Base-by-base conservation (phyloP, 2,797 vertebrate species). In the Spatula versicolor region DNA sequence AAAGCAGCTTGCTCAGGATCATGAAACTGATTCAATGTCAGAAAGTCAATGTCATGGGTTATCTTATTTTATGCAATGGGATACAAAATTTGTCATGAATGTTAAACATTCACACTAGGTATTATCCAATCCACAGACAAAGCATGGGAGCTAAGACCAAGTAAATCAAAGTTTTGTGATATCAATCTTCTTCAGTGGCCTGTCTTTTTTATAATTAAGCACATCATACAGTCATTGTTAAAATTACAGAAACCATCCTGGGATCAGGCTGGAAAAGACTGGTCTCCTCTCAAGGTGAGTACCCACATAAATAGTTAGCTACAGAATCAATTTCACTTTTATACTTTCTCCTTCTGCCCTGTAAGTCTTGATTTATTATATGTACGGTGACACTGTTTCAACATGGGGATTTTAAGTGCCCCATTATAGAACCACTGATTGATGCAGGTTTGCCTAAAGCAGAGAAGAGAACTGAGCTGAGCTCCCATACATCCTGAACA, bases 211-310 rank as follows among this genome's bases (percentile, higher is more conserved):
- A 45, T 76, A 95, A 83, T 86, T 86, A 78, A 75, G 30, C 26
- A 92, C 55, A 52, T 91, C 43, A 81, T 35, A 59, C 12, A 43
- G 30, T 81, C 86, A 83, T 45, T 78, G 79, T 83, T 90, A 72
- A 91, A 91, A 94, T 86, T 83, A 85, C 55, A 78, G 10, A 39
- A 95, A 88, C 45, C 4, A 4, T 72, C 83, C 54, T 66, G 91
- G 66, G 85, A 95, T 88, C 79, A 79, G 33, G 59, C 41, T 88
- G 52, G 59, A 90, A 91, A 91, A 52, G 71, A 82, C 2, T 76
- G 26, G 62, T 91, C 46, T 86, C 69, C 62, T 96, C 59, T 96
- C 92, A 93, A 95, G 94, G 95, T 95, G 83, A 96, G 13, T 82
- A 50, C 37, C 33, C 71, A 68, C 62, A 86, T 92, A 91, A 96